Base-by-base conservation (phyloP, 2,888 invertebrate species). In the Chalcis sispes region DNA sequence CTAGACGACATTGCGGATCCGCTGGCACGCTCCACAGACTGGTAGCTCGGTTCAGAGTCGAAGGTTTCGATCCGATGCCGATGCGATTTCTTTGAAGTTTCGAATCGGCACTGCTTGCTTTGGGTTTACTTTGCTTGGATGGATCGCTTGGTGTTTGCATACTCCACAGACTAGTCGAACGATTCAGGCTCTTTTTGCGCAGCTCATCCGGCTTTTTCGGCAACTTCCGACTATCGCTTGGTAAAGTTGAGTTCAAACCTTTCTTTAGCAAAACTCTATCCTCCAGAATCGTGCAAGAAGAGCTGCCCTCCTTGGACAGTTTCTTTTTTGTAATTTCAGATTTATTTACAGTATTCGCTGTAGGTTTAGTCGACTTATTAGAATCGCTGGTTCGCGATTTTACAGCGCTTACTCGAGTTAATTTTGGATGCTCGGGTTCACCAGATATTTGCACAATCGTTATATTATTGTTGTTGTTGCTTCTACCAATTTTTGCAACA, bases 251-350 rank as follows among this genome's bases (percentile, higher is more conserved):
- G 36, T 66, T 79, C 23, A 88, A 74, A 0, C 87, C 87, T 64
- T 88, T 88, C 73, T 88, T 88, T 70, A 88, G 64, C 50, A 88
- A 74, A 0, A 85, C 84, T 64, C 88, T 79, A 72, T 88, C 88
- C 71, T 88, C 88, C 15, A 88, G 81, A 48, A 88, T 87, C 62
- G 87, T 85, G 79, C 88, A 88, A 1, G 88, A 87, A 1, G 79
- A 71, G 27, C 71, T 69, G 18, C 78, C 77, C 32, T 78, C 78
- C 71, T 80, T 82, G 8, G 67, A n/a, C 8, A 78, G 77, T n/a
- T 78, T 82, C 20, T 80, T 84, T 54, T 79, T 77, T 18, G 81
- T 80, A 46, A 56, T 76, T 15, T 80, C 81, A 20, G 64, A 61
- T 4, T 18, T 67, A 20, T 2, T 29, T 27, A n/a, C 7, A 13